phyloP scores from a whole-genome alignment of 2,113 vertebrate species.

The Petroica traversi region DNA sequence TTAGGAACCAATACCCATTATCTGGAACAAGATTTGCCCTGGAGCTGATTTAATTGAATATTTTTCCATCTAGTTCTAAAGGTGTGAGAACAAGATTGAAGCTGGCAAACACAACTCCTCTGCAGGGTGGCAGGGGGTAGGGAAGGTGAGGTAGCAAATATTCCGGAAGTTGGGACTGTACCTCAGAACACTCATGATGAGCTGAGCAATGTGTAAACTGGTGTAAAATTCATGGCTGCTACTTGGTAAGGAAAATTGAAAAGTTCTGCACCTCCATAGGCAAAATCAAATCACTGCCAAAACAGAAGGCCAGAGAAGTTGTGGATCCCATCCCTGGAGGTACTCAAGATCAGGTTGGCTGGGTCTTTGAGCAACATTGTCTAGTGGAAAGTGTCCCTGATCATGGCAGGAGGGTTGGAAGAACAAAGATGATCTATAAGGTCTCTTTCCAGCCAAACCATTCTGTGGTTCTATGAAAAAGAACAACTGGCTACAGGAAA shows the following conservation, averaged over 20 bases:
- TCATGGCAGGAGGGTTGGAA: neutral
- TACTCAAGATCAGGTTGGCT: neutral
- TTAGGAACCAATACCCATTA: rapidly evolving
- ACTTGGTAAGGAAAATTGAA: neutral
- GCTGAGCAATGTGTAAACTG: neutral
- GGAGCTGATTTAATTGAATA: neutral
- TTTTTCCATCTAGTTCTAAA: neutral
- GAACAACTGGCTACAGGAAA: neutral
- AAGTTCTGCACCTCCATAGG: neutral
- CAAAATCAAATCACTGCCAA: neutral
- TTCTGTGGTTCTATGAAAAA: neutral
- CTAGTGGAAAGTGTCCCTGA: neutral
- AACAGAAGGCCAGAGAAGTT: neutral
- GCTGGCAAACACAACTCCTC: neutral
- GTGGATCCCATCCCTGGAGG: neutral
- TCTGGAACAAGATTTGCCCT: neutral
- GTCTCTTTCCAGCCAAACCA: neutral
- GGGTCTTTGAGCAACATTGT: neutral
- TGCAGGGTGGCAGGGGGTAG: rapidly evolving
- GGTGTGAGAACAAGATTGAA: neutral
- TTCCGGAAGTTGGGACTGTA: neutral
- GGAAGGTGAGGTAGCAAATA: neutral
- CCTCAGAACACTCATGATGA: neutral
- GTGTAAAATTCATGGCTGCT: neutral
- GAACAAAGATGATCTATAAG: neutral